Percentiles rank a stretch among this genome's conserved stretches.
Conservation (phyloP, 1,140 invertebrate species). For the Macrosteles quadrilineatus region DNA sequence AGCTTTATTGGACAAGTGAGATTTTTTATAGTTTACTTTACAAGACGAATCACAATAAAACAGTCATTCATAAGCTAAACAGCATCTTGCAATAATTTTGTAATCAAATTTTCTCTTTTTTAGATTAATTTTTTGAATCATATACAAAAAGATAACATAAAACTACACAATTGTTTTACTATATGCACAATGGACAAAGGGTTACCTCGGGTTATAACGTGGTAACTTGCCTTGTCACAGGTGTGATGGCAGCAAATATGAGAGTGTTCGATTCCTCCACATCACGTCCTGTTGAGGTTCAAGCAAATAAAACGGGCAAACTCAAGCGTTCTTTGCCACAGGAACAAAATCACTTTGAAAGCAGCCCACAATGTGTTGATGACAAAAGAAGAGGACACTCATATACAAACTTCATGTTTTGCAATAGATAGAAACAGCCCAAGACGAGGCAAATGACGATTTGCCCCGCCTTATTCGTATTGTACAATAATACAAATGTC, state of each 20-base stretch:
- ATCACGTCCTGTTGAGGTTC: constrained; percentile 7
- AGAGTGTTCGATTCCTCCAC: not conserved
- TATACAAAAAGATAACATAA: constrained; percentile 43
- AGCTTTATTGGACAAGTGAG: constrained; percentile 44
- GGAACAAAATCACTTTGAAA: constrained; percentile 27
- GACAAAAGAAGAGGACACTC: constrained; percentile 32
- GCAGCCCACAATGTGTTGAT: constrained; percentile 23
- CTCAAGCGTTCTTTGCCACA: constrained; percentile 6
- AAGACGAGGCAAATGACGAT: constrained; percentile 20
- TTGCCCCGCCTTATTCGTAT: constrained; percentile 28
- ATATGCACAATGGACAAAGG: constrained; percentile 18
- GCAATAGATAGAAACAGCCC: constrained; percentile 31
- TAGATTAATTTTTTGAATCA: constrained; percentile 33
- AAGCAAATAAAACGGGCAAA: constrained; percentile 24
- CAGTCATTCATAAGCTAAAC: constrained; percentile 44
- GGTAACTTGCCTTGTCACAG: not conserved
- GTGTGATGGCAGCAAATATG: constrained; percentile 1
- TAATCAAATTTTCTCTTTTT: constrained; percentile 32
- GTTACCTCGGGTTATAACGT: constrained; percentile 22
- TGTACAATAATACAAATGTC: constrained; percentile 33
- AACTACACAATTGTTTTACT: constrained; percentile 35
- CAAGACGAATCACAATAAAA: constrained; percentile 43
- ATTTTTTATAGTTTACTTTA: constrained; percentile 42
- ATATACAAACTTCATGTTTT: constrained; percentile 33
- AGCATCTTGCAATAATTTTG: constrained; percentile 38